Evolutionary conservation across 2,888 invertebrate genomes (phyloP).

Genomic region (Temnothorax ravouxi): DNA sequence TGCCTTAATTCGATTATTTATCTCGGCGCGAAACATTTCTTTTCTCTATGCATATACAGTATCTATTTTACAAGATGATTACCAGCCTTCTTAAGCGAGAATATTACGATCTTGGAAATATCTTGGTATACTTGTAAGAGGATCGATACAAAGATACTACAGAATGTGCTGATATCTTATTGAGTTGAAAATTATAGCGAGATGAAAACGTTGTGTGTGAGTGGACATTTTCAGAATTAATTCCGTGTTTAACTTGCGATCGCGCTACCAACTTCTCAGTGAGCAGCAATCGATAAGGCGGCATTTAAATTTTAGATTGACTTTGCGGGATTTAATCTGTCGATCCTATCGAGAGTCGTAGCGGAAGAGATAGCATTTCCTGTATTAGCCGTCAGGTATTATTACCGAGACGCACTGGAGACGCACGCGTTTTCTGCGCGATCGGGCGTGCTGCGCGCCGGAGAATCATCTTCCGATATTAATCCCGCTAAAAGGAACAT

Average conservation of each 20-base stretch:
- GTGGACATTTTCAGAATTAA: neutral
- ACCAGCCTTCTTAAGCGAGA: neutral
- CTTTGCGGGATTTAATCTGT: slow-evolving; percentile 23
- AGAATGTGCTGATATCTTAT: neutral
- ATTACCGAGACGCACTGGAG: slow-evolving; percentile 30
- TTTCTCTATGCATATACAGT: neutral
- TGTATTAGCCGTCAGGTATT: slow-evolving; percentile 25
- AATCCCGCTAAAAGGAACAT: slow-evolving; percentile 46
- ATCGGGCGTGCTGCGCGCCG: slow-evolving; percentile 5
- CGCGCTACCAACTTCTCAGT: neutral
- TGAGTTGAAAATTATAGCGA: neutral
- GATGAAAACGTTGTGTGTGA: neutral
- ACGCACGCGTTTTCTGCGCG: slow-evolving; percentile 36
- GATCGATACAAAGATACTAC: neutral
- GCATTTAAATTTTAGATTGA: slow-evolving; percentile 49
- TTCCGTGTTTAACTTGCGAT: neutral
- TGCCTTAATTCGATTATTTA: slow-evolving; percentile 34
- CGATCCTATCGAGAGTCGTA: slow-evolving; percentile 35
- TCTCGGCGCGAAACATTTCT: slow-evolving; percentile 5
- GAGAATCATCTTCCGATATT: slow-evolving; percentile 31
- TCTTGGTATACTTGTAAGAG: neutral
- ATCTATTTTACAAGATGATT: neutral
- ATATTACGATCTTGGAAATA: neutral
- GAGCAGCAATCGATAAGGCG: neutral
- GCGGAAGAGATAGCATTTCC: slow-evolving; percentile 40